Evolutionary conservation across 2,888 invertebrate genomes (phyloP), one percentile per base, ranked within the genome.

Genomic region (Baccha elongata): DNA sequence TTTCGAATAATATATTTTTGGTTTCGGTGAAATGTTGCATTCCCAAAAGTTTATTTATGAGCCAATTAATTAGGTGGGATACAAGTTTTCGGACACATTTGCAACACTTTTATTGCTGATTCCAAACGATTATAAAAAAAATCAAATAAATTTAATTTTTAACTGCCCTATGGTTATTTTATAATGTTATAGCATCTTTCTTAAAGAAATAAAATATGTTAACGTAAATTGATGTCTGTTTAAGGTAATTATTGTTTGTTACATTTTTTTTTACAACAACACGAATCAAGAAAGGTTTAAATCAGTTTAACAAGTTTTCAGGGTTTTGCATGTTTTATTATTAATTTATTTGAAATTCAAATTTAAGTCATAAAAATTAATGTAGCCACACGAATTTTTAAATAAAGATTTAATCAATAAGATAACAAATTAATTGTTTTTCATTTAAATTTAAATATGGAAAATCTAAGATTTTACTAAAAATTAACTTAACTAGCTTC

Each of bases 61-160:
- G 44, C 55, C 83, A 83, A 83, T 83, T 83, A 83, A 83, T 83
- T 83, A 73, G 55, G 29, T n/a, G 37, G 13, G 50, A 55, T 83
- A 83, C 83, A 83, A 62, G 83, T 83, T 78, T 78, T 78, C 53
- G 37, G 83, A 78, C 83, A 83, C 83, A 29, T 83, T 83, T 83
- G 78, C 78, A 78, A 68, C 78, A 64, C 67, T 78, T 73, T 78
- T 71, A 69, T 83, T 72, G 42, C 44, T 50, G 55, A 52, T 78
- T 21, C 21, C 15, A 73, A 17, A 35, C 44, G 64, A 83, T 78
- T 73, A 64, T 62, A 48, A 50, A 23, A 71, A 71, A 68, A 23
- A 19, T 26, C 8, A 67, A 71, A 81, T 71, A 76, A 81, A 81
- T 75, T 71, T 60, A 23, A 4, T 26, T 53, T 60, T 71, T 76